Base-by-base conservation (phyloP, 1,140 invertebrate species). In the Lasioglossum albipes region DNA sequence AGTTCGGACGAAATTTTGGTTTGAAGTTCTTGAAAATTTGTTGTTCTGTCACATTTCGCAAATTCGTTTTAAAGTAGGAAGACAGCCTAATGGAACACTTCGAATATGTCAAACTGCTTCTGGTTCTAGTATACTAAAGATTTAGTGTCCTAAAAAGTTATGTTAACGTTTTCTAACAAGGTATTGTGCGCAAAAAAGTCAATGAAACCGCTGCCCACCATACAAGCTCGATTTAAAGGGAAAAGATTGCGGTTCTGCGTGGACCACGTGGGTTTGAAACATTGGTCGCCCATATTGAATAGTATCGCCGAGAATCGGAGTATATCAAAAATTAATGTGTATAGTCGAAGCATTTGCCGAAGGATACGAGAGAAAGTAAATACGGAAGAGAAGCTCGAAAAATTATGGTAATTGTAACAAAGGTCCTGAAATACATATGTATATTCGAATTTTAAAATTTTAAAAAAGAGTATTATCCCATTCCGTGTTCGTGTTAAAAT, bases 221-320 rank as follows among this genome's bases (percentile, higher is more conserved):
- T 89, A 13, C 67, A 80, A 70, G 61, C 80, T 2, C 72, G 84
- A 67, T 66, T 89, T 20, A 54, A 72, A 52, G 72, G 84, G 4
- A 81, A 81, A 10, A 80, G 41, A 22, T 81, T 89, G 57, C 84
- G 70, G 71, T 86, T 89, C 59, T 88, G 84, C 59, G 77, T 62
- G n/a, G 88, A 89, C 73, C 54, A 77, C 7, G 18, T 88, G 13
- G 66, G 42, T 57, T 61, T 86, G 54, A 79, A 82, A 73, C 79
- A 87, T 73, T 89, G 87, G 88, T 67, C 75, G 18, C 82, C 84
- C 4, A 84, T 89, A 61, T 67, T 89, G 12, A 61, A 62, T 54
- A 52, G 75, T 27, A 79, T 89, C 31, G 85, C 82, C 13, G 67
- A 77, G 42, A 83, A 86, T 85, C 82, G 66, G 54, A 88, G 76